Base-by-base conservation (phyloP, 1,140 invertebrate species). In the Stratiolaelaps scimitus region DNA sequence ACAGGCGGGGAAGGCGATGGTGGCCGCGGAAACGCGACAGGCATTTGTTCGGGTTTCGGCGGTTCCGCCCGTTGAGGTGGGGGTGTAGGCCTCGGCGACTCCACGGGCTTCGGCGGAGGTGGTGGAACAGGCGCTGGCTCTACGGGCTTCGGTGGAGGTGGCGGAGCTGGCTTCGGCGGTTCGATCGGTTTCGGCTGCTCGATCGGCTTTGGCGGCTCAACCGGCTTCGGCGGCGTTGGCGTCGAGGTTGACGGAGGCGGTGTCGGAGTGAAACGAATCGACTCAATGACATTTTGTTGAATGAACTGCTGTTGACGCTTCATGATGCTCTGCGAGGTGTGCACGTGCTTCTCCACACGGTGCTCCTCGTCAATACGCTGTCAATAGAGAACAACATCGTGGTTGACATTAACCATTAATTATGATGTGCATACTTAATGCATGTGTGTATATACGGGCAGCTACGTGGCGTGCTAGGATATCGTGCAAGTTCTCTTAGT, bases 101-200 rank as follows among this genome's bases (percentile, higher is more conserved):
- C 19, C 19, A 6, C 29, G 43, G 34, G 34, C 43, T 34, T 26
- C 15, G 20, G 10, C 1, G 65, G 65, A n/a, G n/a, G n/a, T 5
- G 65, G 46, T 19, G 65, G 19, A n/a, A 48, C 44, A 43, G 46
- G 64, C 6, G 44, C 65, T 47, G 69, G 67, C 28, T 64, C 45
- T n/a, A 45, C 66, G 20, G 69, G 64, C 29, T 60, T 30, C 13
- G 43, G 10, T 10, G 44, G 40, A 53, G 64, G 66, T 7, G 40
- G 65, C 13, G 65, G 65, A 20, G 53, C 23, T 15, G 69, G 65
- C 47, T 43, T 23, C 29, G 65, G 67, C 73, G 73, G 7, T 71
- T 67, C 65, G 70, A 70, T 66, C 68, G 71, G 70, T 56, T 72
- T 66, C 64, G 76, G 77, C 19, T 80, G 80, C 80, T 72, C 68